phyloP scores from a whole-genome alignment of 37 sponge, comb jelly and placozoan species.

The Oopsacas minuta region DNA sequence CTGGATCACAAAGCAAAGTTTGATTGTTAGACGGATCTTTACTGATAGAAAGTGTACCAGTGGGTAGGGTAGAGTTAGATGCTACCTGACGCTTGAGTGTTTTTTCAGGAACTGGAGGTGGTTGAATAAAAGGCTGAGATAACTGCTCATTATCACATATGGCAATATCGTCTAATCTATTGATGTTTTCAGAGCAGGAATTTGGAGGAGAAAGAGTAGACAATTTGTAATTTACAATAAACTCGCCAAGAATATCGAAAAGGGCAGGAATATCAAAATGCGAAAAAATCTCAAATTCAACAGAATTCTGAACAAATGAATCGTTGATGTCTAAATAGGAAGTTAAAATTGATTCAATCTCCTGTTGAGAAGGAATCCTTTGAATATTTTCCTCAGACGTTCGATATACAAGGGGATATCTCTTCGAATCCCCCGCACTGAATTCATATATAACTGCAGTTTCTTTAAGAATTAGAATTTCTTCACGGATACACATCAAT shows the following conservation, averaged over 20 bases:
- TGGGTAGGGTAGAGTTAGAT: background rate
- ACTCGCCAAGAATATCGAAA: background rate
- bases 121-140: no score
- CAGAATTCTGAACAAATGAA: background rate
- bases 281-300: background rate
- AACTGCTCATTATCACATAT: no score
- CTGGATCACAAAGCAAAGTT: background rate
- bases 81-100: background rate
- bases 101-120: background rate
- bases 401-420: no score
- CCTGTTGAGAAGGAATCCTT: background rate
- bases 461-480: background rate
- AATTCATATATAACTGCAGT: background rate
- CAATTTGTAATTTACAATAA: background rate
- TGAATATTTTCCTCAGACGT: no score
- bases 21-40: background rate
- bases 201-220: background rate
- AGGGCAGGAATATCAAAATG: background rate
- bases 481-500: background rate
- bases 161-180: background rate
- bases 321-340: background rate
- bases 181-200: background rate
- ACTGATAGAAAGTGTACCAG: background rate
- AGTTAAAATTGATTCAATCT: background rate
- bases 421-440: background rate